Conservation (phyloP, 2,113 vertebrate species). For the Prinia subflava region DNA sequence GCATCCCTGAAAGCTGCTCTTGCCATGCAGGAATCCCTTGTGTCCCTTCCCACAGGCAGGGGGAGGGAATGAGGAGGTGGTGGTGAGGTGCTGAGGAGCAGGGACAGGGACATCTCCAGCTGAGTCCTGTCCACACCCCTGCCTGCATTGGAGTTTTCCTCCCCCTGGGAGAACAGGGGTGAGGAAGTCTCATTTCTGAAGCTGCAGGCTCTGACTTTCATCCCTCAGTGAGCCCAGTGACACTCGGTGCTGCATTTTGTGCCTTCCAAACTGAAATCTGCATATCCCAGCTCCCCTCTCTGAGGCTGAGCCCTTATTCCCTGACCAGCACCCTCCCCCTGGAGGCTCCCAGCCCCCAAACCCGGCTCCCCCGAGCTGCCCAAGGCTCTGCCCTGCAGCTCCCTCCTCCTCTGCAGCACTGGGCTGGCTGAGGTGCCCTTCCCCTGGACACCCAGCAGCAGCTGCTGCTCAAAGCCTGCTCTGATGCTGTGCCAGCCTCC, state of each 20-base stretch:
- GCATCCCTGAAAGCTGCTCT: neutral
- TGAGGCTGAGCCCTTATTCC: fast-evolving
- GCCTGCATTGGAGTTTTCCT: neutral
- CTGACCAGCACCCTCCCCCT: neutral
- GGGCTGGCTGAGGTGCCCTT: neutral
- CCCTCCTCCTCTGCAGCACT: fast-evolving
- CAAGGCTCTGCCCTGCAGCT: neutral
- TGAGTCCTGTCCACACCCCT: neutral
- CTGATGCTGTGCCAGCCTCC: neutral
- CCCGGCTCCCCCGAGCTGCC: fast-evolving
- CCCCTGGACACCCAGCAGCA: neutral
- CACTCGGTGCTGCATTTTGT: fast-evolving
- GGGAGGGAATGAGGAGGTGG: too few relatives aligned
- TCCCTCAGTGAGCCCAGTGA: fast-evolving
- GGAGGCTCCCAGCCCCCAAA: neutral
- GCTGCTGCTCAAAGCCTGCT: neutral
- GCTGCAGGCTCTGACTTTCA: neutral
- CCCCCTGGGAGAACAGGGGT: fast-evolving
- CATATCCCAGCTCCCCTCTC: neutral
- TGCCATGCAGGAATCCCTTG: fast-evolving
- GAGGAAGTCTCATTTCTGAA: neutral
- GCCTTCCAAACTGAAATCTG: neutral
- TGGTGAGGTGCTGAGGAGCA: neutral
- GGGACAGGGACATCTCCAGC: neutral
- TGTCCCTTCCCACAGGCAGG: neutral